Conservation (phyloP, 2,113 vertebrate species). For the Protobothrops mucrosquamatus region DNA sequence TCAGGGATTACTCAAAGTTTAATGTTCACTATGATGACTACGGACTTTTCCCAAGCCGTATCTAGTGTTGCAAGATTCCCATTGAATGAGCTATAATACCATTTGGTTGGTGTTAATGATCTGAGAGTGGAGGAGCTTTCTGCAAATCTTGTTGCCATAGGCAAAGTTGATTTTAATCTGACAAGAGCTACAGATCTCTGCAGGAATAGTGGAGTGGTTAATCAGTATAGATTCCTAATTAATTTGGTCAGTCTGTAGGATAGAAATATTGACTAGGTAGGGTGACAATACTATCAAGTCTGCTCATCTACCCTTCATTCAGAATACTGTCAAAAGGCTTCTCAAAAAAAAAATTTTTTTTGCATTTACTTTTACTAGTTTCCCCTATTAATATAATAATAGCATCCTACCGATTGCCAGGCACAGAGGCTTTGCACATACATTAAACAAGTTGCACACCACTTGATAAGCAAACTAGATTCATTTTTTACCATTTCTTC, state of each 20-base stretch:
- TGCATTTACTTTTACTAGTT: neutral
- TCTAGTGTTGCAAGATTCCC: neutral
- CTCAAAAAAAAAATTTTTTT: neutral
- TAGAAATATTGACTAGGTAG: neutral
- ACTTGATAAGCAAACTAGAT: neutral
- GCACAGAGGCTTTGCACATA: neutral
- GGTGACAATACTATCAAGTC: neutral
- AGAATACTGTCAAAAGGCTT: neutral
- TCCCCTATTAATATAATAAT: neutral
- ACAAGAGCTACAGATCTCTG: neutral
- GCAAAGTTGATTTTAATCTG: neutral
- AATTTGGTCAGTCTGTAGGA: neutral
- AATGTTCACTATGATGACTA: neutral
- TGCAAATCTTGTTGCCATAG: neutral
- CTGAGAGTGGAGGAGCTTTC: neutral
- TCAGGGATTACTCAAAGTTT: neutral
- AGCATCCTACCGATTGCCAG: neutral
- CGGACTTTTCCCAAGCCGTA: neutral
- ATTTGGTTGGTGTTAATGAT: neutral
- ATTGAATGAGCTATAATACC: neutral
- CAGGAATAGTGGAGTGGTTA: neutral
- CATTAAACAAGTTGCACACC: neutral
- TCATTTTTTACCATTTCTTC: neutral
- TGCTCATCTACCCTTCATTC: neutral
- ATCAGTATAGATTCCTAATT: neutral